Conservation (phyloP, 2,113 vertebrate species). For the Bothrops jararaca region DNA sequence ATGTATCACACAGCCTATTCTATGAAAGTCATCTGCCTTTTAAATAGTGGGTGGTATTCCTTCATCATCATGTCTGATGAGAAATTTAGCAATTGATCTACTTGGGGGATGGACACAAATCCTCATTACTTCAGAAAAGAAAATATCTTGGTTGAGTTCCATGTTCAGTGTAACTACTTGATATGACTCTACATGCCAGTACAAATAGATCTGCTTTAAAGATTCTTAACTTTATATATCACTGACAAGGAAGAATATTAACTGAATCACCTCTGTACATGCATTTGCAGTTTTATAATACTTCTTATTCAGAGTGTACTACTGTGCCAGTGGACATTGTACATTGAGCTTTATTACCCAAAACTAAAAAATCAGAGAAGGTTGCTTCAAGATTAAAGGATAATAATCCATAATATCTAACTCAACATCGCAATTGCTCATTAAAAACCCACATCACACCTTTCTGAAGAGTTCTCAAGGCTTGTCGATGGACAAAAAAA, state of each 20-base stretch:
- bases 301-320: not conserved
- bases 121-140: not conserved
- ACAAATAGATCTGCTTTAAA: not conserved
- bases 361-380: not conserved
- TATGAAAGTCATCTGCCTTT: not conserved
- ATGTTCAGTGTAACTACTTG: not conserved
- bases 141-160: not conserved
- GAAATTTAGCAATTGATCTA: not conserved
- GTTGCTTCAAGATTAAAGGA: not conserved
- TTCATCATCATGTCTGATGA: not conserved
- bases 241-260: not conserved
- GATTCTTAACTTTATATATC: not conserved
- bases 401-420: not conserved
- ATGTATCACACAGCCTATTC: not conserved
- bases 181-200: not conserved
- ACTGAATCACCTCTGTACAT: not conserved
- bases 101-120: not conserved
- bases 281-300: not conserved
- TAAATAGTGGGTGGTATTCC: not conserved
- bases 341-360: not conserved
- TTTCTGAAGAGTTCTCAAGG: constrained; percentile 7
- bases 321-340: not conserved
- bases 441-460: not conserved
- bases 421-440: not conserved
- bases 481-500: constrained; percentile 11